Evolutionary conservation across 53 echinoderm and acorn worm species (phyloP).

Genomic region (Pentamera pediparva): DNA sequence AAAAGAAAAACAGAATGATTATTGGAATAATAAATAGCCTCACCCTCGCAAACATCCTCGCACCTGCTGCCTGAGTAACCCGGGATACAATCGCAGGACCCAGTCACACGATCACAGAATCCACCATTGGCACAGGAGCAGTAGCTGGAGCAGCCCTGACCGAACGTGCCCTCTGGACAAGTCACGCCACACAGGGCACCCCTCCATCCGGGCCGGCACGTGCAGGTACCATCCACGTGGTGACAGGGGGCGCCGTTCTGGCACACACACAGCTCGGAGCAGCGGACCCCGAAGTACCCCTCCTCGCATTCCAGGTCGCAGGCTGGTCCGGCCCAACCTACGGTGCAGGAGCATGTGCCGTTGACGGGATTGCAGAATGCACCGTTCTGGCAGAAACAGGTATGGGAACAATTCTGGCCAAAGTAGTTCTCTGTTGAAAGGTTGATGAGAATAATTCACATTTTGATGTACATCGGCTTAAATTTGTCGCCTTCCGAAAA

Average conservation of each 20-base stretch:
- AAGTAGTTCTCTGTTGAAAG: constrained; percentile 9
- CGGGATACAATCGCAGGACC: constrained; percentile 22
- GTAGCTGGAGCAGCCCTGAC: constrained; percentile 1
- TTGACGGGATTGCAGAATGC: constrained; percentile 37
- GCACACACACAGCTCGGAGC: constrained; percentile 38
- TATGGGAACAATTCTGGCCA: constrained; percentile 16
- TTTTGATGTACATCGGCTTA: too few relatives aligned
- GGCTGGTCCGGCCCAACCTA: constrained; percentile 49
- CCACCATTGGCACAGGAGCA: constrained; percentile 33
- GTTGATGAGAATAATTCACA: too few relatives aligned
- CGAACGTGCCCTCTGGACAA: constrained; percentile 9
- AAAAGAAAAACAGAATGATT: too few relatives aligned
- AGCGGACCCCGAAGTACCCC: constrained; percentile 36
- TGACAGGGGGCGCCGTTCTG: constrained; percentile 39
- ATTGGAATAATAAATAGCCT: too few relatives aligned
- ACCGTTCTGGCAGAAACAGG: constrained; percentile 32
- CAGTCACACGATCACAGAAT: constrained; percentile 24
- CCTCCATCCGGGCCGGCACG: constrained; percentile 50
- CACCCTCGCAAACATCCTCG: constrained; percentile 18
- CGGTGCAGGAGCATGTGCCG: constrained; percentile 43
- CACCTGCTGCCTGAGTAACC: constrained; percentile 36
- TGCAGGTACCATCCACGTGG: constrained; percentile 56
- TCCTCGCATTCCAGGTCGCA: constrained; percentile 42
- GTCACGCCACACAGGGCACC: constrained; percentile 25
- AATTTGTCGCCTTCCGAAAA: too few relatives aligned